These are phyloP conservation scores for Botrylloides violaceus DNA, from an alignment of 23 tunicate genomes.

Conservation along the genomic window DNA sequence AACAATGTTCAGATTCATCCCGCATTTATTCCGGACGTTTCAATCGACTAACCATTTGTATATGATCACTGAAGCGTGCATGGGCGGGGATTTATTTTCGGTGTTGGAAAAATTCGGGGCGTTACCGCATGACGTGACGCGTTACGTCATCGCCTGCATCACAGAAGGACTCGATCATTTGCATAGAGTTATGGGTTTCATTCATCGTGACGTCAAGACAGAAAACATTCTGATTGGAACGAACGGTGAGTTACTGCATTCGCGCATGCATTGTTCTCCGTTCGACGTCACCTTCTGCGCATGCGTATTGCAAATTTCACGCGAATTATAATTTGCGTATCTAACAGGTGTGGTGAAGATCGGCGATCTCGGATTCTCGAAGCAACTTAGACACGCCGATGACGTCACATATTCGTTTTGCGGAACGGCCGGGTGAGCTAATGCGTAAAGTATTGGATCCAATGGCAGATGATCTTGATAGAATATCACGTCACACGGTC, in stretches of 20 bases:
- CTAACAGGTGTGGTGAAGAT: constrained; percentile 41
- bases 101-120: constrained; percentile 47
- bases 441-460: too few species aligned
- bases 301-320: not conserved
- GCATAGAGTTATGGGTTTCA: constrained; percentile 24
- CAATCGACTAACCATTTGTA: constrained; percentile 45
- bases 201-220: constrained; percentile 72
- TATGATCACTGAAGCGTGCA: constrained; percentile 67
- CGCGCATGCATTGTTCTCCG: not conserved
- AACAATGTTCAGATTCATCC: constrained; percentile 48
- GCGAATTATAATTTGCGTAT: too few species aligned
- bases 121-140: constrained; percentile 18
- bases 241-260: constrained; percentile 25
- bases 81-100: constrained; percentile 69
- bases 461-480: too few species aligned
- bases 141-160: constrained; percentile 64
- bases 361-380: constrained; percentile 70
- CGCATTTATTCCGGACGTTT: constrained; percentile 43
- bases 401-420: constrained; percentile 40
- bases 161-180: constrained; percentile 56
- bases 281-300: too few species aligned
- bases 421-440: constrained; percentile 76
- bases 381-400: constrained; percentile 8
- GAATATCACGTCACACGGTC: too few species aligned
- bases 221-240: constrained; percentile 55